Conservation (phyloP, 2,113 vertebrate genomes). For the Sinocyclocheilus rhinocerous region DNA sequence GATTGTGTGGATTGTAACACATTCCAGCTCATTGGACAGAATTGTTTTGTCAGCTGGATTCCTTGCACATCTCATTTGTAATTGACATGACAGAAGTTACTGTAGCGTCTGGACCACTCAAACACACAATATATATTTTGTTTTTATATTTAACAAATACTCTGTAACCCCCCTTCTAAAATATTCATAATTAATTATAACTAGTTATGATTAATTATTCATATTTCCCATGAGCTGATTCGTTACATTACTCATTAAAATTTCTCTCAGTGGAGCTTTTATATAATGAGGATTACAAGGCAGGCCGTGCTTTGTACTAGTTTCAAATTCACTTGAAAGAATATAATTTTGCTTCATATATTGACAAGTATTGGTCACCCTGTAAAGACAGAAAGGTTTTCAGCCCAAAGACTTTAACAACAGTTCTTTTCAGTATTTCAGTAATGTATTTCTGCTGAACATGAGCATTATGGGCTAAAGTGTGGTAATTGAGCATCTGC, state of each 20-base stretch:
- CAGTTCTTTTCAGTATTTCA: no score
- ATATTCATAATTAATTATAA: no score
- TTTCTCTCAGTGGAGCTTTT: slow-evolving; percentile 14
- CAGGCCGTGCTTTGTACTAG: not conserved
- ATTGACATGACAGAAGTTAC: slow-evolving; percentile 42
- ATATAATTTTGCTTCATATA: not conserved
- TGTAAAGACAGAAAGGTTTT: not conserved
- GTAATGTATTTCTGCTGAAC: not conserved
- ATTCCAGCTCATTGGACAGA: not conserved
- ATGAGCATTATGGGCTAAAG: no score
- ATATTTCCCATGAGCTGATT: no score
- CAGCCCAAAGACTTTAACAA: not conserved
- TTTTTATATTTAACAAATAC: no score
- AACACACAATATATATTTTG: no score
- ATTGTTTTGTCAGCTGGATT: slow-evolving; percentile 19
- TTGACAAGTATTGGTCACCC: not conserved
- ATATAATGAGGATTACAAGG: slow-evolving; percentile 50
- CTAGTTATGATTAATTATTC: no score
- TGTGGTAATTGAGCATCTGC: no score
- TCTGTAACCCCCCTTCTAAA: no score
- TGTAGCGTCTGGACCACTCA: no score
- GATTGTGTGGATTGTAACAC: not conserved
- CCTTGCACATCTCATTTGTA: not conserved
- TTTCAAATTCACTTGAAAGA: not conserved
- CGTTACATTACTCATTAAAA: slow-evolving; percentile 47